phyloP scores from a whole-genome alignment of 1,140 invertebrate species.

The Pectinophora gossypiella region DNA sequence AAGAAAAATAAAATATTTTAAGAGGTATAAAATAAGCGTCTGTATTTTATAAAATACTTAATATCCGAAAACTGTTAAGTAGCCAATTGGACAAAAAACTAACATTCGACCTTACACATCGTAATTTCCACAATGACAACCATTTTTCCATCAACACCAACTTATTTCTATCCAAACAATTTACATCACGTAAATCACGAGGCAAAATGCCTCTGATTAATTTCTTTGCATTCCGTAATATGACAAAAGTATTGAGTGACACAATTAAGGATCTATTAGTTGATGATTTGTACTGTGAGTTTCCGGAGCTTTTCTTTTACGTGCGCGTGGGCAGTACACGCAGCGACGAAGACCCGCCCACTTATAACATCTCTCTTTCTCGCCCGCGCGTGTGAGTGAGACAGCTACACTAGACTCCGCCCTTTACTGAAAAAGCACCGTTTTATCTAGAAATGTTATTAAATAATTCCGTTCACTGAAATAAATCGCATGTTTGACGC shows the following conservation, averaged over 20 bases:
- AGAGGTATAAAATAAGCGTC: too few species aligned
- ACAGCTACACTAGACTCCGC: neutral
- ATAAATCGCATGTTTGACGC: neutral
- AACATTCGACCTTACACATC: too few species aligned
- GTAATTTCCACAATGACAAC: too few species aligned
- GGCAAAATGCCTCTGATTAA: neutral
- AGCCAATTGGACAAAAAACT: too few species aligned
- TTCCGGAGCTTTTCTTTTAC: slow-evolving; percentile 5
- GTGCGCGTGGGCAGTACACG: slow-evolving; percentile 2
- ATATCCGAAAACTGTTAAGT: too few species aligned
- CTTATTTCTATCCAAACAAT: neutral
- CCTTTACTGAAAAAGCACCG: neutral
- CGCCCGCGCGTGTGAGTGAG: neutral
- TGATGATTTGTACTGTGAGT: slow-evolving; percentile 13
- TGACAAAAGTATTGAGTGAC: slow-evolving; percentile 8
- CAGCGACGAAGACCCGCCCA: slow-evolving; percentile 1
- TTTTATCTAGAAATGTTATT: neutral
- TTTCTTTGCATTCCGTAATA: slow-evolving; percentile 6
- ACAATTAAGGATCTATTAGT: slow-evolving; percentile 13
- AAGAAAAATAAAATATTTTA: too few species aligned
- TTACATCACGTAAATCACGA: neutral
- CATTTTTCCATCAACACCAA: too few species aligned
- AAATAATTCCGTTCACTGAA: neutral
- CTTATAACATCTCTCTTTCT: neutral
- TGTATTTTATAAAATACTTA: too few species aligned